Evolutionary conservation across 2,113 vertebrate species (phyloP).

Genomic region (Ictidomys tridecemlineatus): DNA sequence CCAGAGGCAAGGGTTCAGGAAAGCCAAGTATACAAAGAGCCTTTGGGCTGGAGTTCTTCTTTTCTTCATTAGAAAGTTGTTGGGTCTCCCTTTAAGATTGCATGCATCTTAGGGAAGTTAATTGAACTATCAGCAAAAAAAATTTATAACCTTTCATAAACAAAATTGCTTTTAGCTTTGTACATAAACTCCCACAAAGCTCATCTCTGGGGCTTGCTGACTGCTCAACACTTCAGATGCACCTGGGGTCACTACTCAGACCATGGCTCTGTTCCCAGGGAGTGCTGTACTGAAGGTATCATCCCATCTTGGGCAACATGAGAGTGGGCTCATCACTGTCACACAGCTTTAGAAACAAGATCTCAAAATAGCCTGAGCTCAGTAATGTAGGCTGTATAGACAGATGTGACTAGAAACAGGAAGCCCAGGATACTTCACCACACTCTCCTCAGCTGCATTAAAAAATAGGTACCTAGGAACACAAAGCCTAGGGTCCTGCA

Average conservation of each 20-base stretch:
- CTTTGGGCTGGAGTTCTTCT: not conserved
- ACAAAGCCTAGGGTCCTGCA: too few relatives aligned
- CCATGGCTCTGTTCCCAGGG: not conserved
- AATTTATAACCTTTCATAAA: slow-evolving; percentile 20
- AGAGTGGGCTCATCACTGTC: accelerated
- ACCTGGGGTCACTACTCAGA: accelerated
- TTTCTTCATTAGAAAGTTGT: not conserved
- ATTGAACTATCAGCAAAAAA: not conserved
- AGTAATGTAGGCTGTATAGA: accelerated
- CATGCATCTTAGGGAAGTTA: not conserved
- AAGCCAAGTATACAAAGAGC: not conserved
- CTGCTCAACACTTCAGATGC: accelerated
- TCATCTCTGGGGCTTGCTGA: accelerated
- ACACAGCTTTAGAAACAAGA: not conserved
- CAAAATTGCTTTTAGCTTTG: slow-evolving; percentile 18
- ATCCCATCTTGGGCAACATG: too few relatives aligned
- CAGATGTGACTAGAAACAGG: accelerated
- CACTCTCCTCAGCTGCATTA: too few relatives aligned
- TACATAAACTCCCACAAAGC: not conserved
- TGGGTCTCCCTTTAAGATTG: not conserved
- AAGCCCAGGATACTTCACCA: too few relatives aligned
- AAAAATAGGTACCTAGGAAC: too few relatives aligned
- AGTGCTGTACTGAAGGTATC: accelerated
- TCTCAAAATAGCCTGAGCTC: accelerated
- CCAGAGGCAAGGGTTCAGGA: accelerated